These are phyloP conservation scores for Sebastes fasciatus DNA, from an alignment of 2,113 vertebrate species.

Conservation along the genomic window DNA sequence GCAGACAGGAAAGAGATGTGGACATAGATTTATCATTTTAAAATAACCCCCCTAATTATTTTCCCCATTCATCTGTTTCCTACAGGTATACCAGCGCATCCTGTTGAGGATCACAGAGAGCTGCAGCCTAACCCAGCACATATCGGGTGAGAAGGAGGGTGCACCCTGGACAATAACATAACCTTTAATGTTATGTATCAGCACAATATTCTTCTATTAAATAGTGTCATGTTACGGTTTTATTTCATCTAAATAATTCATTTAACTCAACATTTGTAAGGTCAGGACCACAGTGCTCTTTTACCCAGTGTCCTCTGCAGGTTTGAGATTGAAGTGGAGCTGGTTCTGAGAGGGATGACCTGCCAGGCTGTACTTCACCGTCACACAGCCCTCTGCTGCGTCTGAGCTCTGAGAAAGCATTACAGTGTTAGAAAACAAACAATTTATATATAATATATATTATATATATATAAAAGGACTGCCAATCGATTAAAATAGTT, in stretches of 20 bases:
- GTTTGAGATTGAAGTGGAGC: slow-evolving; percentile 71
- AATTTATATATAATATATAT: too few relatives aligned
- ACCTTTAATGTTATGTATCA: too few relatives aligned
- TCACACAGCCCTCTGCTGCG: slow-evolving; percentile 68
- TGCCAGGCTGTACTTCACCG: slow-evolving; percentile 75
- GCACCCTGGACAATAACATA: too few relatives aligned
- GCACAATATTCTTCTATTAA: too few relatives aligned
- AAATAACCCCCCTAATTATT: neutral
- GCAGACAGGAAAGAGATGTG: neutral
- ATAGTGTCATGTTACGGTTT: too few relatives aligned
- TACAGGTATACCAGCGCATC: too few relatives aligned
- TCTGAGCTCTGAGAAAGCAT: slow-evolving; percentile 55
- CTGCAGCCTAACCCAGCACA: too few relatives aligned
- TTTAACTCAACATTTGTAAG: neutral
- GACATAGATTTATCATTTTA: neutral
- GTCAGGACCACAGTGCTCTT: neutral
- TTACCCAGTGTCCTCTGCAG: slow-evolving; percentile 74
- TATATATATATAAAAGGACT: too few relatives aligned
- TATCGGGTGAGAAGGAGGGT: too few relatives aligned
- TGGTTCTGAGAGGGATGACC: slow-evolving; percentile 67
- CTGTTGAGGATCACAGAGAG: too few relatives aligned
- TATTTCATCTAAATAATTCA: neutral
- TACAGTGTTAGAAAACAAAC: neutral
- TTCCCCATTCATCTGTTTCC: too few relatives aligned
- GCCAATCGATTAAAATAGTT: too few relatives aligned